Evolutionary conservation across 2,888 invertebrate species (phyloP), one percentile per base, ranked within the genome.

Genomic region (Philonicus albiceps): DNA sequence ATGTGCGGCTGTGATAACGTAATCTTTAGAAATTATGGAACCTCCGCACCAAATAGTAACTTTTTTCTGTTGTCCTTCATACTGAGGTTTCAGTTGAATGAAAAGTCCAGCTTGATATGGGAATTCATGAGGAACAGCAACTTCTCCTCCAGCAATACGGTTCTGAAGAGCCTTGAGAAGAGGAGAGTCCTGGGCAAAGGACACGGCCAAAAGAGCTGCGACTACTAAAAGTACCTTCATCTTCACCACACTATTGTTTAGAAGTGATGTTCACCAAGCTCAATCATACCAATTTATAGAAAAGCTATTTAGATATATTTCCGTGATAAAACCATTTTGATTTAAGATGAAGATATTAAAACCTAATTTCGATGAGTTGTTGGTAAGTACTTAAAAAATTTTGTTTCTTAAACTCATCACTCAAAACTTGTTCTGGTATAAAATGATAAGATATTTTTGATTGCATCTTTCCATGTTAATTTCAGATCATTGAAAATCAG

Each of bases 31-130:
- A 22, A 86, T 86, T 1, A 86, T 7, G 22, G 85, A 73, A 13
- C 85, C 85, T 53, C 85, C 85, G 22, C 85, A 86, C 76, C 80
- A 80, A 53, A 30, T 49, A n/a, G 34, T 34, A 2, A 5, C 55
- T 13, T 80, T 19, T n/a, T 27, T 27, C 4, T 64, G 7, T 11
- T 13, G 30, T 40, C 19, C 37, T 43, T 72, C 73, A 43, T 72
- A 16, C 11, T 55, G 16, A 37, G 22, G 19, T 31, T 34, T 34
- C 30, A 40, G 37, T 76, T 22, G 34, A 37, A 76, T 37, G 22
- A n/a, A 76, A 76, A 76, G 34, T 3, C 90, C 91, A 27, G 89
- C 91, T 85, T 91, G 90, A 85, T 90, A 90, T 1, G 64, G 64
- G 19, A 64, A 64, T 19, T 64, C 22, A 11, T 64, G 19, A 0